Conservation (phyloP, 2,797 vertebrate genomes). For the Meriones psammophilus region DNA sequence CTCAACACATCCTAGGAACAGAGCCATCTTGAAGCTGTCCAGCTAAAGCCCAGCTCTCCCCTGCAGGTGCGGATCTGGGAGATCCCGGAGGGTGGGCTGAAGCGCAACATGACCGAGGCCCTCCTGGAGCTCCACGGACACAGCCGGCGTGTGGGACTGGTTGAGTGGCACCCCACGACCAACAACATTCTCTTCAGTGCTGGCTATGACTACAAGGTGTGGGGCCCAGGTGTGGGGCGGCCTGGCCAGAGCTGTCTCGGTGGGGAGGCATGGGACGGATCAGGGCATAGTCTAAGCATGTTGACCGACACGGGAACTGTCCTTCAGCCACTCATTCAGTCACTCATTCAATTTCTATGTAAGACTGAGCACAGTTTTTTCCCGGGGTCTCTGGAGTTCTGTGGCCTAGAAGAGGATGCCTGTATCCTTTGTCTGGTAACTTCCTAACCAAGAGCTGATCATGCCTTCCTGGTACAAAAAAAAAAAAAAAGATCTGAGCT, state of each 20-base stretch:
- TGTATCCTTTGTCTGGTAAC: not conserved
- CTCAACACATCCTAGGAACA: not conserved
- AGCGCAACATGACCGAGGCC: slow-evolving; percentile 95
- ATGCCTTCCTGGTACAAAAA: not conserved
- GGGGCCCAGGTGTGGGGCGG: fast-evolving
- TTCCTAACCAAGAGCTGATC: not conserved
- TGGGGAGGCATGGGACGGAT: fast-evolving
- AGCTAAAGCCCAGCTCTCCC: fast-evolving
- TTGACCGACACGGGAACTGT: not conserved
- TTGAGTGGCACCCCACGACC: slow-evolving; percentile 99
- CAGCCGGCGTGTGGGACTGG: slow-evolving; percentile 97
- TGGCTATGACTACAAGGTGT: slow-evolving; percentile 98
- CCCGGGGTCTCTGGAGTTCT: not conserved
- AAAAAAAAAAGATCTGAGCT: not conserved
- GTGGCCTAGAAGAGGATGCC: not conserved
- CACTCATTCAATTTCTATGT: not conserved
- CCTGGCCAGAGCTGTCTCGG: not conserved
- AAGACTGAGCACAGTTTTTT: not conserved
- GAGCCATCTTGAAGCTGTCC: not conserved
- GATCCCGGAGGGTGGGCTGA: slow-evolving; percentile 96
- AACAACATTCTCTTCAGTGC: slow-evolving; percentile 98
- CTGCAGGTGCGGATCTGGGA: slow-evolving; percentile 97
- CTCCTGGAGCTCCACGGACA: slow-evolving; percentile 97
- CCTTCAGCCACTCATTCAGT: too few species aligned
- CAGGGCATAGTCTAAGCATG: not conserved